A percentile compares a stretch with the other conserved stretches of the same genome.
These are phyloP conservation scores for Rallus crepitans DNA, from an alignment of 2,797 vertebrate genomes.

Conservation along the genomic window DNA sequence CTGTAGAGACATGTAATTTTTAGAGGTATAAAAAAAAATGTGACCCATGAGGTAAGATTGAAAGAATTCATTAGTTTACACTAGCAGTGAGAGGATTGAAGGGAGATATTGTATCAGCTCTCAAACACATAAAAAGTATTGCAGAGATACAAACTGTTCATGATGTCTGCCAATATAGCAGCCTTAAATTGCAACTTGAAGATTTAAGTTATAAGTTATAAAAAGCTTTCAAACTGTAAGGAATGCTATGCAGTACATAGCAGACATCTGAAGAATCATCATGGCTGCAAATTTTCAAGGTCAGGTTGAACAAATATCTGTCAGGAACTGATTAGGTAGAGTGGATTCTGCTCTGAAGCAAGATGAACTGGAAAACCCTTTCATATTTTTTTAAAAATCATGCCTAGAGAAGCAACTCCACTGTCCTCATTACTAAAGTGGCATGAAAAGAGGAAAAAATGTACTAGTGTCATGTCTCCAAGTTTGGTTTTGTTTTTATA, in stretches of 20 bases:
- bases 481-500: not conserved
- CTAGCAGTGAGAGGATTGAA: not conserved
- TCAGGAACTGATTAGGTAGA: slow-evolving; percentile 17
- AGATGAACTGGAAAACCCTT: slow-evolving; percentile 2
- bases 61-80: not conserved
- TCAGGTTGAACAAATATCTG: not conserved
- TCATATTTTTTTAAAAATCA: not conserved
- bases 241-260: not conserved
- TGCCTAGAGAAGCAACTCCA: not conserved
- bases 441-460: not conserved
- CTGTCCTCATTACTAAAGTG: not conserved
- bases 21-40: slow-evolving; percentile 5
- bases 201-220: not conserved
- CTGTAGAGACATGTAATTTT: not conserved
- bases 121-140: not conserved
- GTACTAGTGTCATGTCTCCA: not conserved
- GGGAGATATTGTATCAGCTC: not conserved
- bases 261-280: not conserved
- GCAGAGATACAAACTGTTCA: not conserved
- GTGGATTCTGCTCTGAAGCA: slow-evolving; percentile 4
- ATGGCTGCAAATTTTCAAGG: slow-evolving; percentile 1
- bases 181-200: not conserved
- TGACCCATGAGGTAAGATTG: not conserved
- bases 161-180: not conserved
- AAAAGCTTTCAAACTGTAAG: not conserved